Evolutionary conservation across 2,797 vertebrate species (phyloP), one percentile per base, ranked within the genome.

Genomic region (Paramormyrops hopkinsi): DNA sequence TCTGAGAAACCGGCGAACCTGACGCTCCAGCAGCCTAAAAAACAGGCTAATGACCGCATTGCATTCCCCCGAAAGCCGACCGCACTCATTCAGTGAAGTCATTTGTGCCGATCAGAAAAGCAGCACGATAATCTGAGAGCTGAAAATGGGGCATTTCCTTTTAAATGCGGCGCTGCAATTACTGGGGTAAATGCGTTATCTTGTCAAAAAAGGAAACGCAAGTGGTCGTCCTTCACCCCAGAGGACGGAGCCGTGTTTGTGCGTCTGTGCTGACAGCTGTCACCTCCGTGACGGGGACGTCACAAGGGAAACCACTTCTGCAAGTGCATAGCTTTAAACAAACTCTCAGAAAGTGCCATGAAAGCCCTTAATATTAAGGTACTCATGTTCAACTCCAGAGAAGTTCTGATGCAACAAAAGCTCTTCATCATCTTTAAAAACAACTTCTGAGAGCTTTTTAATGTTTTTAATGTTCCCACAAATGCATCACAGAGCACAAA

Each of bases 221-320:
- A 97, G 97, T 96, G 96, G 96, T 95, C 96, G 96, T 97, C 97
- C 96, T 96, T 97, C 96, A 96, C 95, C 94, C 83, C 95, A 94
- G 94, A 95, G 95, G 89, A 95, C 93, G 94, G 96, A 96, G 96
- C 95, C 95, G 95, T 96, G 94, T 96, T 96, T 96, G 96, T 95
- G 96, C 95, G 95, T 94, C 93, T 53, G 54, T 86, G 88, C 76
- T 96, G 95, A 97, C 96, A 96, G 93, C 87, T 95, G 95, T 95
- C 96, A 95, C 95, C 94, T 95, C 95, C 94, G 94, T 96, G 96
- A 91, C 86, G 89, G 85, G 91, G 89, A 91, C 90, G 91, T 50
- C 19, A 53, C 25, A n/a, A 54, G 83, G 92, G 95, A 96, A 96
- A 95, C 95, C 95, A 96, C 95, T 96, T 96, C 95, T 95, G 95